phyloP scores from a whole-genome alignment of 2,888 invertebrate species.

The Eristalinus sepulchralis region DNA sequence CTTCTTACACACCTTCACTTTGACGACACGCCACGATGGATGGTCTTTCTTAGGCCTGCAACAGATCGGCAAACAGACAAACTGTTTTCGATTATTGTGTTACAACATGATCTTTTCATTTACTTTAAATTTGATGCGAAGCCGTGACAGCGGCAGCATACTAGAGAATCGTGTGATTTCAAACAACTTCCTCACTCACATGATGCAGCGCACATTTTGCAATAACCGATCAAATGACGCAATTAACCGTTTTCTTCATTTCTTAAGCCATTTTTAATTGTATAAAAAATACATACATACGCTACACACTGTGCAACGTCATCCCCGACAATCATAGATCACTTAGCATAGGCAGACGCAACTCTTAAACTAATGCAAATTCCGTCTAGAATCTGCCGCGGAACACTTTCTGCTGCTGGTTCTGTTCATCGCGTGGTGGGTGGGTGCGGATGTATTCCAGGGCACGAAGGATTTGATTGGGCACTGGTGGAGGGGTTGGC shows the following conservation, averaged over 20 bases:
- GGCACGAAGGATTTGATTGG: conserved; percentile 81
- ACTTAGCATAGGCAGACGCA: conserved; percentile 10
- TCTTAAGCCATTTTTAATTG: conserved; percentile 32
- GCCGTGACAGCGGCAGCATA: neutral
- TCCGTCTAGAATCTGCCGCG: conserved; percentile 51
- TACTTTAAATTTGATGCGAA: neutral
- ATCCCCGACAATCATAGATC: conserved; percentile 16
- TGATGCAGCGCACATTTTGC: neutral
- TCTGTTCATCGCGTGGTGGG: conserved; percentile 65
- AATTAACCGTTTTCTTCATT: neutral
- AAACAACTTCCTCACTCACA: neutral
- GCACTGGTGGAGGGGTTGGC: conserved; percentile 83
- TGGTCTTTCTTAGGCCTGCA: neutral
- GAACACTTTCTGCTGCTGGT: neutral
- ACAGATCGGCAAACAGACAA: neutral
- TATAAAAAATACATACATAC: conserved; percentile 2
- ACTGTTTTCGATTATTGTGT: neutral
- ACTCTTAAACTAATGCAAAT: conserved; percentile 18
- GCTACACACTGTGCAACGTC: conserved; percentile 28
- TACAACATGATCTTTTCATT: neutral
- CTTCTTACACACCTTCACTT: neutral
- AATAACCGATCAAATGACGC: neutral
- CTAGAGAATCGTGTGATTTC: neutral
- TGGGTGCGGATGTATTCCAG: conserved; percentile 82
- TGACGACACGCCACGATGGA: neutral